Conservation (phyloP, 2,797 vertebrate species). For the Miichthys miiuy region DNA sequence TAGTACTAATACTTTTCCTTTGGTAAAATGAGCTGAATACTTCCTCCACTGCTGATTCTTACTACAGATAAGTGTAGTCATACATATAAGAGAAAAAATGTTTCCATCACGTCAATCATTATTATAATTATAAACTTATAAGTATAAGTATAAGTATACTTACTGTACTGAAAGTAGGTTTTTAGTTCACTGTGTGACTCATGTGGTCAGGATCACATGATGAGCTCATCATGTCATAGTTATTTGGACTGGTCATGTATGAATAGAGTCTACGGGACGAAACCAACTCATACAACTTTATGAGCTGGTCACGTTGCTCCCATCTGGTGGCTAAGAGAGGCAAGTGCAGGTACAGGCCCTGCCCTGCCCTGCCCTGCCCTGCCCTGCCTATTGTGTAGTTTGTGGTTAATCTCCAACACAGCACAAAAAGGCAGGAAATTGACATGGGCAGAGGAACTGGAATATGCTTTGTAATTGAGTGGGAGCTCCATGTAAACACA, state of each 20-base stretch:
- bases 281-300: not conserved
- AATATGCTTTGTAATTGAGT: constrained; percentile 21
- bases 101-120: too few relatives aligned
- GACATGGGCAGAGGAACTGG: not conserved
- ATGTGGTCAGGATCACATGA: constrained; percentile 4
- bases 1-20: not conserved
- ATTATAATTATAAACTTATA: too few relatives aligned
- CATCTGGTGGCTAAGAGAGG: constrained; percentile 42
- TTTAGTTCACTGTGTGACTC: constrained; percentile 6
- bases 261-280: not conserved
- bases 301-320: not conserved
- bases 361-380: not conserved
- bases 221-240: not conserved
- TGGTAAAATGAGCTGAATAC: not conserved
- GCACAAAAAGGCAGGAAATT: constrained; percentile 17
- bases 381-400: not conserved
- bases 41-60: not conserved
- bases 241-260: not conserved
- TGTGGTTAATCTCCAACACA: not conserved
- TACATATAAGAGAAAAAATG: not conserved
- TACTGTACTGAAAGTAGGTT: not conserved
- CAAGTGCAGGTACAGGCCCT: constrained; percentile 6
- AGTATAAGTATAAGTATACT: too few relatives aligned
- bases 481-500: not conserved
- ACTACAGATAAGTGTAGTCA: not conserved